A percentile compares a stretch with the other conserved stretches of the same genome.
phyloP scores from a whole-genome alignment of 37 sponge, comb jelly and placozoan species.

The Amphimedon queenslandica region DNA sequence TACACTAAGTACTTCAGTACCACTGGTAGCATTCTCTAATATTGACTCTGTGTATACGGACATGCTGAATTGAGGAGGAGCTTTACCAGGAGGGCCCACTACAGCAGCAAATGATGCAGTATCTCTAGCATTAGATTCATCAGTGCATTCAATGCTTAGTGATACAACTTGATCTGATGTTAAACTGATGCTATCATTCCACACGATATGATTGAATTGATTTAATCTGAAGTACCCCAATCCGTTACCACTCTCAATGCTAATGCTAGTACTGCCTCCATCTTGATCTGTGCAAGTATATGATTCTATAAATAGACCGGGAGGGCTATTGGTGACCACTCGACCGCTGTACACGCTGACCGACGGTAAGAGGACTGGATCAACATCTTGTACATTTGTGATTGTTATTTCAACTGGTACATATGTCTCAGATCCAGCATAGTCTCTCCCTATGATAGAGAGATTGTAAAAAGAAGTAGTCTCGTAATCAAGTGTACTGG shows the following conservation, averaged over 20 bases:
- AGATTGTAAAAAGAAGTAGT: slow-evolving; percentile 26
- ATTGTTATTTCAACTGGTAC: slow-evolving; percentile 27
- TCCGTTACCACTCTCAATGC: slow-evolving; percentile 25
- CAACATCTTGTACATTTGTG: slow-evolving; percentile 39
- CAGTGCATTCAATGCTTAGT: slow-evolving; percentile 27
- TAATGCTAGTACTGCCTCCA: slow-evolving; percentile 16
- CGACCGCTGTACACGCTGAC: not conserved
- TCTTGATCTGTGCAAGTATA: slow-evolving; percentile 52
- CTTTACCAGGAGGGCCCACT: not conserved
- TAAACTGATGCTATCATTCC: not conserved
- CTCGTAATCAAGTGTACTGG: slow-evolving; percentile 55
- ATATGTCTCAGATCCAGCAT: slow-evolving; percentile 33
- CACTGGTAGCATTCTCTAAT: slow-evolving; percentile 15
- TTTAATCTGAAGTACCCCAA: slow-evolving; percentile 34
- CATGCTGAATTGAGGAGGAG: slow-evolving; percentile 11
- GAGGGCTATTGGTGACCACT: slow-evolving; percentile 15
- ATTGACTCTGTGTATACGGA: slow-evolving; percentile 20
- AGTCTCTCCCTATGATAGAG: slow-evolving; percentile 47
- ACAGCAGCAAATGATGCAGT: slow-evolving; percentile 12
- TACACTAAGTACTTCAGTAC: slow-evolving; percentile 10
- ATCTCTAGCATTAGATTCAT: slow-evolving; percentile 3
- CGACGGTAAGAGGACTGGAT: slow-evolving; percentile 39
- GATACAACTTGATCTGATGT: slow-evolving; percentile 14
- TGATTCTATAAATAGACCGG: slow-evolving; percentile 26
- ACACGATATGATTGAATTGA: slow-evolving; percentile 23